Evolutionary conservation across 2,888 invertebrate genomes (phyloP), one percentile per base, ranked within the genome.

Genomic region (Vesta saturnalis): DNA sequence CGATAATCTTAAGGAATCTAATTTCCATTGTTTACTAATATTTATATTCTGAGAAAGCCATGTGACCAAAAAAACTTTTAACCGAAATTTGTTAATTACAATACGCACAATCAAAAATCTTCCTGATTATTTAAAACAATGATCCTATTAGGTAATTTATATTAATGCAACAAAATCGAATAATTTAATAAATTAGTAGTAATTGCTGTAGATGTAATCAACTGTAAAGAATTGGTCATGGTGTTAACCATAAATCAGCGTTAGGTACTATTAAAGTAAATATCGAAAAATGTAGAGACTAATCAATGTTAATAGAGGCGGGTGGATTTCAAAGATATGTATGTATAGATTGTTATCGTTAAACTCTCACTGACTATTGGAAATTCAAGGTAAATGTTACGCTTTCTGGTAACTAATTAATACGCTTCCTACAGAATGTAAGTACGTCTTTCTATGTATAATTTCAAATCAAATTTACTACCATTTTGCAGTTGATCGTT

Each of bases 321-420:
- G n/a, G 12, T 30, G 30, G 4, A 10, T n/a, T 46, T 14, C 8
- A 3, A 49, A 15, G 6, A 49, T 49, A 49, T 30, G 30, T 30
- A 19, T 3, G 49, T 49, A 18, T 14, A 52, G 52, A 52, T 52
- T 18, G 18, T 18, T 52, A 52, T 52, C 52, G 12, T 10, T 18
- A 6, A 18, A 52, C 52, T 52, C 52, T 52, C 19, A 52, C 52
- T 52, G 52, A 4, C 3, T 52, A 52, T 52, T 52, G 52, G 52
- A 52, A 52, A 52, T 52, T 52, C 52, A 52, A 52, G 52, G 52
- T 52, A 52, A 49, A 52, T 19, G 52, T 52, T 52, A 18, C 52
- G 52, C 52, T 52, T 52, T 52, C 52, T 52, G 52, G 19, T 21
- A 21, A n/a, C 12, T 52, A 52, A 52, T 52, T 52, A 52, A 52